These are phyloP conservation scores for Gorsachius goisagi DNA, from an alignment of 2,113 vertebrate genomes.

Conservation along the genomic window DNA sequence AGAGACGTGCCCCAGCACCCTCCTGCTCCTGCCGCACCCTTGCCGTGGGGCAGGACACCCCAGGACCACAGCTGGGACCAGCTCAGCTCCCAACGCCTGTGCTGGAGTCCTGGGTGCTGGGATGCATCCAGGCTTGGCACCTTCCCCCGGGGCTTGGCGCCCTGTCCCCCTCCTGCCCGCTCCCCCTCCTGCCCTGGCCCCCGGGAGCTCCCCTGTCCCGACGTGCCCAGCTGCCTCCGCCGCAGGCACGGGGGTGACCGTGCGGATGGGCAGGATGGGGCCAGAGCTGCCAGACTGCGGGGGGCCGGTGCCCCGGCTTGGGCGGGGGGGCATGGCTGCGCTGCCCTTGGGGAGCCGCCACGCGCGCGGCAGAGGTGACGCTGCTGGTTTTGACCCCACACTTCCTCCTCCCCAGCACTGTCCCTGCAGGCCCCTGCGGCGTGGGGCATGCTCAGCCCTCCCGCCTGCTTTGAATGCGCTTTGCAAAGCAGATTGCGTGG, in stretches of 20 bases:
- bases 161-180: not conserved
- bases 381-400: not conserved
- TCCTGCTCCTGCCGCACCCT: not conserved
- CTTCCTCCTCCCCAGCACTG: not conserved
- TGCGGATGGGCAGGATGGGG: not conserved
- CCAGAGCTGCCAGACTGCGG: fast-evolving
- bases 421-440: not conserved
- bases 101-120: fast-evolving
- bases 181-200: not conserved
- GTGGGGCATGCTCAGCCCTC: fast-evolving
- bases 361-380: fast-evolving
- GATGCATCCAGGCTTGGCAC: fast-evolving
- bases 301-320: not conserved
- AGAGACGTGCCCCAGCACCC: not conserved
- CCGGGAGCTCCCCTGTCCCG: fast-evolving
- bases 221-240: fast-evolving
- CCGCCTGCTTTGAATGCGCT: not conserved
- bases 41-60: too few species aligned
- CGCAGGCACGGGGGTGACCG: fast-evolving
- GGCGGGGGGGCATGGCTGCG: fast-evolving
- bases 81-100: fast-evolving
- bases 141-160: not conserved
- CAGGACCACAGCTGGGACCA: fast-evolving
- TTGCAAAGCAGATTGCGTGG: not conserved
- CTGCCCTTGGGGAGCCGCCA: not conserved